Base-by-base conservation (phyloP, 2,797 vertebrate genomes). In the Eutrigla gurnardus region DNA sequence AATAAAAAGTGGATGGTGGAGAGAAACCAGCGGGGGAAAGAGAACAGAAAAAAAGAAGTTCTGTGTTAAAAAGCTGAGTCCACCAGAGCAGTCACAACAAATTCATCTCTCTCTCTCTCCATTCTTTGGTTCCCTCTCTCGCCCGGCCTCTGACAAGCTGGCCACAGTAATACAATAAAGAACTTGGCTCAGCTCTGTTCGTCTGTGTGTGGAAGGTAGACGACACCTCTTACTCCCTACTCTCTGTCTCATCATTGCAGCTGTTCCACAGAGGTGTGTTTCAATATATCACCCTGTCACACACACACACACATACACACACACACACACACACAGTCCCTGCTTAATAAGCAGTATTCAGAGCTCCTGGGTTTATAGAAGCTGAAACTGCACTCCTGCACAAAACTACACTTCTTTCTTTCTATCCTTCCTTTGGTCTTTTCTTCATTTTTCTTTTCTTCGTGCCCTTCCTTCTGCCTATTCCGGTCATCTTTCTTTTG, bases 341-440 rank as follows among this genome's bases (percentile, higher is more conserved):
- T 92, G 92, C 92, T 92, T 93, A 93, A 93, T 93, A 93, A 92
- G 93, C 92, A 84, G 84, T 92, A 93, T 92, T 93, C 91, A 87
- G 91, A 91, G 90, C 92, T 93, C 89, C 84, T 92, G 90, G 91
- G 91, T 93, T 91, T 89, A 90, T 80, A 87, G 87, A 84, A 85
- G 91, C 92, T 91, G 87, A 92, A 92, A 92, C 84, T 91, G 92
- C 92, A 93, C 78, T 92, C 86, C 89, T 89, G 87, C 85, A 90
- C 88, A 92, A 91, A 91, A 87, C 70, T 40, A 37, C 65, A 5
- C 37, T 5, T 52, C 49, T 59, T 39, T 66, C 75, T 83, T 79
- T 84, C 85, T 73, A 59, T 70, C 83, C 53, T 84, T 82, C 55
- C 59, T 75, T 75, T 50, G 33, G 70, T 83, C 46, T 57, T 25